Percentiles rank a stretch among this genome's conserved stretches.
Conservation (phyloP, 2,888 invertebrate genomes). For the Leptothorax acervorum region DNA sequence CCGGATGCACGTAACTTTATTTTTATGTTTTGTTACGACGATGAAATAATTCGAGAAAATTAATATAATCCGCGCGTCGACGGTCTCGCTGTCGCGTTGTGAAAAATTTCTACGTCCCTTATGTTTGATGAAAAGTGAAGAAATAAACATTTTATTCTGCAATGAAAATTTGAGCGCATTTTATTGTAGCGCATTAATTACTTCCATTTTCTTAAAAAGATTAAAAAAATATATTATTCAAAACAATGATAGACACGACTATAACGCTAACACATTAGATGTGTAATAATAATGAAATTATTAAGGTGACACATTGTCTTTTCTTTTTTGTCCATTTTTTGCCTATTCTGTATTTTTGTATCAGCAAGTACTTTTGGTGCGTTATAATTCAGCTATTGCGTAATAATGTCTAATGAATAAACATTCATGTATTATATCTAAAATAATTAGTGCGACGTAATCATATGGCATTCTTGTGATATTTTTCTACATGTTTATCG, state of each 20-base stretch:
- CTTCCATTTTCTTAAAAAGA: background rate
- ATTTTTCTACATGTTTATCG: conserved; percentile 34
- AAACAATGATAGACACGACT: background rate
- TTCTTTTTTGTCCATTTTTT: conserved; percentile 11
- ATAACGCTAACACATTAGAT: background rate
- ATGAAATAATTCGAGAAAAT: conserved; percentile 30
- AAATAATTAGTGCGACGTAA: conserved; percentile 31
- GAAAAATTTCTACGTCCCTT: background rate
- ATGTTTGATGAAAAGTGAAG: background rate
- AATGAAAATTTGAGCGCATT: background rate
- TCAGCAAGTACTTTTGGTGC: background rate
- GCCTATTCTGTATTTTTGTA: conserved; percentile 5
- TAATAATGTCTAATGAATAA: conserved; percentile 33
- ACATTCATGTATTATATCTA: conserved; percentile 27
- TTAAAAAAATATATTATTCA: background rate
- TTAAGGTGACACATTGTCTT: conserved; percentile 2
- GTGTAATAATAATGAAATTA: conserved; percentile 22
- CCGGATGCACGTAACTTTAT: background rate
- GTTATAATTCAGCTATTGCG: background rate
- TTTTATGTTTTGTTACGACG: conserved; percentile 11
- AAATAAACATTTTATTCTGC: background rate
- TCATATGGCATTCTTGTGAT: conserved; percentile 6
- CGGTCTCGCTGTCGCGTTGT: background rate
- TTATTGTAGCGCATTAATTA: background rate
- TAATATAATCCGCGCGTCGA: conserved; percentile 23